Evolutionary conservation across 2,113 vertebrate species (phyloP).

Genomic region (Solea solea): DNA sequence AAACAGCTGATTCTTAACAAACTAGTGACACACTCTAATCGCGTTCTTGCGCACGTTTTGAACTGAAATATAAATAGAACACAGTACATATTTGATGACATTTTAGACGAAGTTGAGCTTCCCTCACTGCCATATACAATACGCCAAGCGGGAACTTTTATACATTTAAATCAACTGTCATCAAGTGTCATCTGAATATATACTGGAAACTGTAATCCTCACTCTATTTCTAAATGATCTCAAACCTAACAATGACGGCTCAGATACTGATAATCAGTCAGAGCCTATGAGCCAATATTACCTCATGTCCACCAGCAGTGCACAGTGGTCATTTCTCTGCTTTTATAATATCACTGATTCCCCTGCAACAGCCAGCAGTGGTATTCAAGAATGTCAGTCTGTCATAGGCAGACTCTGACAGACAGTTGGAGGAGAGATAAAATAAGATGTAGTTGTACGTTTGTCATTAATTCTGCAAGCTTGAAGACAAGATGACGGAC

Average conservation of each 20-base stretch:
- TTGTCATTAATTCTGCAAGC: slow-evolving; percentile 48
- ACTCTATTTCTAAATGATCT: background rate
- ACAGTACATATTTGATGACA: too few species aligned
- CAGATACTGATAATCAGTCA: background rate
- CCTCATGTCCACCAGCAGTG: background rate
- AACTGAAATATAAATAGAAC: too few species aligned
- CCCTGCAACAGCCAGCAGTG: slow-evolving; percentile 5
- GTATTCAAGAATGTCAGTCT: slow-evolving; percentile 11
- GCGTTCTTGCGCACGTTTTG: too few species aligned
- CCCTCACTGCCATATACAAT: too few species aligned
- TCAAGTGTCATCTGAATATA: too few species aligned
- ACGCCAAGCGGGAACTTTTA: too few species aligned
- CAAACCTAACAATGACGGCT: background rate
- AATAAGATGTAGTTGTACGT: slow-evolving; percentile 21
- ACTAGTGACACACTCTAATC: too few species aligned
- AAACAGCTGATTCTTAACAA: too few species aligned
- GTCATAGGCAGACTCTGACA: slow-evolving; percentile 32
- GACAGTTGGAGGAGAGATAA: slow-evolving; percentile 31
- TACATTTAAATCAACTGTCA: too few species aligned
- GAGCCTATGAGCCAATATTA: too few species aligned
- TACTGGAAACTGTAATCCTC: background rate
- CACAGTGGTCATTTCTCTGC: background rate
- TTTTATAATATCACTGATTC: slow-evolving; percentile 14
- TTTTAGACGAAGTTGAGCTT: too few species aligned
- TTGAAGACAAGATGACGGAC: slow-evolving; percentile 23